These are phyloP conservation scores for Muricea muricata DNA, from an alignment of 92 coral and sea anemone species.

Conservation along the genomic window DNA sequence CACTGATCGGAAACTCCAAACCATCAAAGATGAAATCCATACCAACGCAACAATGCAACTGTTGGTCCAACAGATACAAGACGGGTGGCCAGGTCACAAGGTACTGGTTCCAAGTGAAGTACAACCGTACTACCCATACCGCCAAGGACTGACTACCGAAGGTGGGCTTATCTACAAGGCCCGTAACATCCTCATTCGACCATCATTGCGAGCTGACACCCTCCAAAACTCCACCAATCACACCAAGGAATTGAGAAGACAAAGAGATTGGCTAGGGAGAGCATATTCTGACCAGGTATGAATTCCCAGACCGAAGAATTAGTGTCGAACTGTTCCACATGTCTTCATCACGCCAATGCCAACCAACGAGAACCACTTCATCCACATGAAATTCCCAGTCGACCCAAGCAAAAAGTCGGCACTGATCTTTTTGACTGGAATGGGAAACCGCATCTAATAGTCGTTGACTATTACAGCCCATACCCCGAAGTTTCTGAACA, in stretches of 20 bases:
- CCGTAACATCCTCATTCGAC: constrained; percentile 57
- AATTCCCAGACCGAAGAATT: constrained; percentile 54
- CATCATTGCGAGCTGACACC: constrained; percentile 54
- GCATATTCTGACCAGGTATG: too few species aligned
- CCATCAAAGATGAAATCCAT: constrained; percentile 40
- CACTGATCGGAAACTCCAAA: constrained; percentile 22
- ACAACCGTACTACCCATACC: constrained; percentile 22
- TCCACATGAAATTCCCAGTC: constrained; percentile 54
- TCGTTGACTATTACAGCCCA: too few species aligned
- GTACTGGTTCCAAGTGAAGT: constrained; percentile 16
- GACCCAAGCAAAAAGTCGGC: constrained; percentile 54
- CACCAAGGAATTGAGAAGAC: constrained; percentile 67
- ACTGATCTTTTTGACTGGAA: constrained; percentile 58
- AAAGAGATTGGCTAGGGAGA: too few species aligned
- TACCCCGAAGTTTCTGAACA: constrained; percentile 30
- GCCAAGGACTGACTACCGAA: constrained; percentile 40
- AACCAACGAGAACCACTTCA: too few species aligned
- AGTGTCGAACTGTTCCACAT: constrained; percentile 48
- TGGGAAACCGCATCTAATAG: too few species aligned
- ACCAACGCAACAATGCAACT: constrained; percentile 47
- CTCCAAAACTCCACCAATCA: constrained; percentile 56
- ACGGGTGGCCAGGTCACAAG: constrained; percentile 62
- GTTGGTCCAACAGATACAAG: constrained; percentile 39
- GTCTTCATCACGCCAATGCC: constrained; percentile 55
- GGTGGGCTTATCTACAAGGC: constrained; percentile 55